Evolutionary conservation across 2,113 vertebrate species (phyloP).

Genomic region (Cricetomys ansorgei): DNA sequence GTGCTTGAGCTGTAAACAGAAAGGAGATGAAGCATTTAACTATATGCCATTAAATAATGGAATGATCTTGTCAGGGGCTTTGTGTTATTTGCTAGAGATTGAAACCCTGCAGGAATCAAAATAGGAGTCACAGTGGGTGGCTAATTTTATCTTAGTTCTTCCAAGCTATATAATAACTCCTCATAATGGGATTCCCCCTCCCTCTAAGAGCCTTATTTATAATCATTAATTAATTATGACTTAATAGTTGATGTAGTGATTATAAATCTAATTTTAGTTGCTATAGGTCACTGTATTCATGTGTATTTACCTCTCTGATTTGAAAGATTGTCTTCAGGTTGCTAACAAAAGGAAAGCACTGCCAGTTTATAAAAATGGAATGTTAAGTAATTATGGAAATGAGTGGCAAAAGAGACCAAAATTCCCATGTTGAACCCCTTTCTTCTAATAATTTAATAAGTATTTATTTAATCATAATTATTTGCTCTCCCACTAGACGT

Average conservation of each 20-base stretch:
- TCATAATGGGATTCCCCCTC: conserved; percentile 55
- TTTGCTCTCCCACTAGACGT: conserved; percentile 40
- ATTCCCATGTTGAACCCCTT: conserved; percentile 43
- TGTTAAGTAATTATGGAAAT: conserved; percentile 61
- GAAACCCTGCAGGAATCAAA: conserved; percentile 77
- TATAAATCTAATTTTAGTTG: conserved; percentile 76
- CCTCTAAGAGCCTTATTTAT: conserved; percentile 70
- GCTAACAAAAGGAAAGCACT: conserved; percentile 26
- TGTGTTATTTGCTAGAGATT: conserved; percentile 70
- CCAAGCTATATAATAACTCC: conserved; percentile 68
- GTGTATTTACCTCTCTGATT: conserved; percentile 43
- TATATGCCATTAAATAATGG: conserved; percentile 73
- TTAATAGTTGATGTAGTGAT: conserved; percentile 72
- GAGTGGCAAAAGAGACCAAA: conserved; percentile 57
- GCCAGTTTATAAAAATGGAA: conserved; percentile 49
- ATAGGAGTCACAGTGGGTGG: conserved; percentile 76
- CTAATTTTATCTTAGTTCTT: conserved; percentile 77
- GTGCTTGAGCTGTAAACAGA: conserved; percentile 76
- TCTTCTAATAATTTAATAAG: conserved; percentile 60
- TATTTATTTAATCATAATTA: conserved; percentile 61
- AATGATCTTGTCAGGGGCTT: conserved; percentile 68
- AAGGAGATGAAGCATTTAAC: conserved; percentile 79
- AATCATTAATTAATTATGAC: conserved; percentile 74
- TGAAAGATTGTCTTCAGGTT: conserved; percentile 55
- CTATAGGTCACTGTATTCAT: conserved; percentile 41